Conservation (phyloP, 23 tunicate species). For the Ascidia mentula region DNA sequence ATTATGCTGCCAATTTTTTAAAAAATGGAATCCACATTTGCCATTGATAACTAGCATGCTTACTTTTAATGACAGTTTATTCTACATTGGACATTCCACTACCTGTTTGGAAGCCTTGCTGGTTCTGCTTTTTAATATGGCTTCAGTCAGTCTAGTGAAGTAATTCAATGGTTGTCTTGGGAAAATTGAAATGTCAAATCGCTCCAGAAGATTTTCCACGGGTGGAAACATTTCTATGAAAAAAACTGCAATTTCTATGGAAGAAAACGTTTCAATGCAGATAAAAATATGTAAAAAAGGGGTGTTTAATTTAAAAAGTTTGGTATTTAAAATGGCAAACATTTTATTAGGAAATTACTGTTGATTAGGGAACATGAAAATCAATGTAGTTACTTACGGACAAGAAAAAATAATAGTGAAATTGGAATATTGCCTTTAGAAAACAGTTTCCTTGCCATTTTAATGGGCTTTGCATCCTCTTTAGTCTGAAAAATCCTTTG, state of each 20-base stretch:
- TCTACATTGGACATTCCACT: too few species aligned
- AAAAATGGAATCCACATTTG: too few species aligned
- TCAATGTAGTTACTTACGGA: background rate
- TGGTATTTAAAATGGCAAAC: too few species aligned
- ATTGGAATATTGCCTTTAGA: background rate
- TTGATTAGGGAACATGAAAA: too few species aligned
- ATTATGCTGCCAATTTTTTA: background rate
- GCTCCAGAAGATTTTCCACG: background rate
- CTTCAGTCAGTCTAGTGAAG: background rate
- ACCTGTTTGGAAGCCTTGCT: background rate
- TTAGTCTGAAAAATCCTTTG: too few species aligned
- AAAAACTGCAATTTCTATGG: too few species aligned
- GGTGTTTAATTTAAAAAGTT: too few species aligned
- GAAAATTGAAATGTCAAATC: background rate
- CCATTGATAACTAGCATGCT: too few species aligned
- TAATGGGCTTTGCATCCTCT: background rate
- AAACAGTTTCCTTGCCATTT: conserved; percentile 7
- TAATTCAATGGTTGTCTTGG: background rate
- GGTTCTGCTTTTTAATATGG: background rate
- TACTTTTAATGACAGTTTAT: too few species aligned
- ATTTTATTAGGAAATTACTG: too few species aligned
- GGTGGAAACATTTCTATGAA: background rate
- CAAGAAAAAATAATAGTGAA: background rate
- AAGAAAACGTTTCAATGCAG: too few species aligned
- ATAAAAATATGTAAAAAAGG: too few species aligned